Conservation (phyloP, 2,888 invertebrate species). For the Megastigmus dorsalis region DNA sequence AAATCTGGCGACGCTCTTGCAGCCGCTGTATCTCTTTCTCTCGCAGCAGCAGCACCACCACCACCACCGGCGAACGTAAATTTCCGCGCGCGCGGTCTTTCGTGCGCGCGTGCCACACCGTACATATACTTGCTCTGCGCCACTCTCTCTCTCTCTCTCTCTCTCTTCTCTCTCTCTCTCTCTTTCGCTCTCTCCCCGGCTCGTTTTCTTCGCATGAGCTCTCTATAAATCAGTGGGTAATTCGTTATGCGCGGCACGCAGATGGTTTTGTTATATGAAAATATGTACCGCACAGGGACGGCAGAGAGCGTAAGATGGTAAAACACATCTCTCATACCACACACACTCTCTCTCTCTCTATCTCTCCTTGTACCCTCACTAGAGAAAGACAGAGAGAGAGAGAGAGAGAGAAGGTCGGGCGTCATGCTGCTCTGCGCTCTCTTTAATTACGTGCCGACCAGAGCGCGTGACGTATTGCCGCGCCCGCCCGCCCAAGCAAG, state of each 20-base stretch:
- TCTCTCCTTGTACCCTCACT: conserved; percentile 1
- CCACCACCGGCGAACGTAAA: conserved; percentile 29
- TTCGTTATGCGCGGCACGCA: conserved; percentile 75
- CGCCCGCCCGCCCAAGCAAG: conserved; percentile 42
- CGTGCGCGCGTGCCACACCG: conserved; percentile 11
- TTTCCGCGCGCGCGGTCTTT: conserved; percentile 17
- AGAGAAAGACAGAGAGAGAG: conserved; percentile 60
- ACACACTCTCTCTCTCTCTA: conserved; percentile 58
- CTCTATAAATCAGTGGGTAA: conserved; percentile 74
- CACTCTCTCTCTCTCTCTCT: too few species aligned
- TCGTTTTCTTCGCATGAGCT: conserved; percentile 56
- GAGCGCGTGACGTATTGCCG: conserved; percentile 68
- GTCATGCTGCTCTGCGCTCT: conserved; percentile 73
- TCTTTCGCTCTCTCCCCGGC: neutral
- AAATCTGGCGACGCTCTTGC: conserved; percentile 1
- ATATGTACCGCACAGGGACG: conserved; percentile 74
- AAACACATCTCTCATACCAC: conserved; percentile 73
- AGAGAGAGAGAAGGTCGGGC: conserved; percentile 53
- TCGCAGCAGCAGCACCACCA: too few species aligned
- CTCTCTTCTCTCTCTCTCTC: too few species aligned
- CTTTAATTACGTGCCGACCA: conserved; percentile 72
- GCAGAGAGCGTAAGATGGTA: conserved; percentile 69
- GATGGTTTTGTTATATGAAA: conserved; percentile 76
- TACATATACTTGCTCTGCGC: too few species aligned
- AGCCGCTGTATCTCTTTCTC: too few species aligned